These are phyloP conservation scores for Agonopterix subpropinquella DNA, from an alignment of 2,888 invertebrate genomes.

Conservation along the genomic window DNA sequence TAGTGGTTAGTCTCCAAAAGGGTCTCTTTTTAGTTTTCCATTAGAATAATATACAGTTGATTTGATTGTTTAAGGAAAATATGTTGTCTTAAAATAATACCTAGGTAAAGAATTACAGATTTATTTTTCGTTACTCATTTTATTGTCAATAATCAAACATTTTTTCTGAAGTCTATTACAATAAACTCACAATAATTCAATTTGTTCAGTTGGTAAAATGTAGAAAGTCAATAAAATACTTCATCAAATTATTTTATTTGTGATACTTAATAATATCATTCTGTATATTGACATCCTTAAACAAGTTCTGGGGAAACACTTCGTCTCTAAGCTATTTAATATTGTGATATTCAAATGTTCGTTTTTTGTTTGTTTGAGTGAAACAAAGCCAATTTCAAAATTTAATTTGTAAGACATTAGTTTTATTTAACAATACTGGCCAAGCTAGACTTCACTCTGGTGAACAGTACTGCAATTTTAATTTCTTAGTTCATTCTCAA, in stretches of 20 bases:
- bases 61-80: constrained; percentile 1
- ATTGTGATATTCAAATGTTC: constrained; percentile 32
- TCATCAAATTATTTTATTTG: neutral
- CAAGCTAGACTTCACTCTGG: neutral
- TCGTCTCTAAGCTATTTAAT: constrained; percentile 20
- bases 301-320: constrained; percentile 17
- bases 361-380: constrained; percentile 17
- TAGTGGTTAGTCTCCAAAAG: neutral
- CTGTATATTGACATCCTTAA: neutral
- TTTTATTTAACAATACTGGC: neutral
- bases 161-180: too few species aligned
- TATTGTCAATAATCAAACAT: too few species aligned
- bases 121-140: too few species aligned
- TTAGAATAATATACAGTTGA: neutral
- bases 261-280: neutral
- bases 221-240: neutral
- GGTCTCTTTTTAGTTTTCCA: constrained; percentile 3
- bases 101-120: neutral
- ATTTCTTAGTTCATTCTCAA: constrained; percentile 34
- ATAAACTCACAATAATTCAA: too few species aligned
- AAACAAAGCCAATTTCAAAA: constrained; percentile 20
- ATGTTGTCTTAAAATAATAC: neutral
- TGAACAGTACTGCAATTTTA: constrained; percentile 18
- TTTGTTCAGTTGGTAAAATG: neutral
- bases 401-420: constrained; percentile 13